These are phyloP conservation scores for Acleris holmiana DNA, from an alignment of 2,888 invertebrate species.

Conservation along the genomic window DNA sequence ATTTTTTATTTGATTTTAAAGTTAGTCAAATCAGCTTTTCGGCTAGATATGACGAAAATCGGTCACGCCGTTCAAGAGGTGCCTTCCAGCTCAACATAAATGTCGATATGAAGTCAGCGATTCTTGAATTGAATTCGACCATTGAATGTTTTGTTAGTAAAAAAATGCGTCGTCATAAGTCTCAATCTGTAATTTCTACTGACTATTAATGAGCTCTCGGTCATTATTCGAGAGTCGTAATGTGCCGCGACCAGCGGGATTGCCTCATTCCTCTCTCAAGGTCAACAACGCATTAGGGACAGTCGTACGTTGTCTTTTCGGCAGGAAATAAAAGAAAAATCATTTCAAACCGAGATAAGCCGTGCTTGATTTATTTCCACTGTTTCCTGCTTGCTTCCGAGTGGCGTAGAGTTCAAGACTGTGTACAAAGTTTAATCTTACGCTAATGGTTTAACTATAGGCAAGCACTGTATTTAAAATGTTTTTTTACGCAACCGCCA, in stretches of 20 bases:
- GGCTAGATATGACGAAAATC: too few relatives aligned
- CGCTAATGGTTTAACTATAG: too few relatives aligned
- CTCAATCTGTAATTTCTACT: slow-evolving; percentile 1
- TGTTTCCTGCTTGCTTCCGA: neutral
- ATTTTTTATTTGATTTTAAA: too few relatives aligned
- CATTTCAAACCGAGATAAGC: neutral
- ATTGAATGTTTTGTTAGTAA: too few relatives aligned
- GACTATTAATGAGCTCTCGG: slow-evolving; percentile 11
- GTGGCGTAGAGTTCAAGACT: neutral
- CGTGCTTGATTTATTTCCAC: slow-evolving; percentile 1
- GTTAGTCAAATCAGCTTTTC: too few relatives aligned
- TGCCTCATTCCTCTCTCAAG: slow-evolving; percentile 22
- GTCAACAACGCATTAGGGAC: slow-evolving; percentile 19
- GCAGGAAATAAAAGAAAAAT: slow-evolving; percentile 10
- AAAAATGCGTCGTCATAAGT: neutral
- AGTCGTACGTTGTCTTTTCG: slow-evolving; percentile 7
- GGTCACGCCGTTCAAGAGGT: too few relatives aligned
- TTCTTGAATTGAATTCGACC: too few relatives aligned
- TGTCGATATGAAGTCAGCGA: too few relatives aligned
- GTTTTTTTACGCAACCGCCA: too few relatives aligned
- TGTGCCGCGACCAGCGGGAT: slow-evolving; percentile 13
- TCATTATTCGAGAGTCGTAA: slow-evolving; percentile 25
- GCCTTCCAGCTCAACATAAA: too few relatives aligned
- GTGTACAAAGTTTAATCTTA: neutral
- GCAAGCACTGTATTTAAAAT: too few relatives aligned